These are phyloP conservation scores for Sphinx pinastri DNA, from an alignment of 2,888 invertebrate species.

Conservation along the genomic window DNA sequence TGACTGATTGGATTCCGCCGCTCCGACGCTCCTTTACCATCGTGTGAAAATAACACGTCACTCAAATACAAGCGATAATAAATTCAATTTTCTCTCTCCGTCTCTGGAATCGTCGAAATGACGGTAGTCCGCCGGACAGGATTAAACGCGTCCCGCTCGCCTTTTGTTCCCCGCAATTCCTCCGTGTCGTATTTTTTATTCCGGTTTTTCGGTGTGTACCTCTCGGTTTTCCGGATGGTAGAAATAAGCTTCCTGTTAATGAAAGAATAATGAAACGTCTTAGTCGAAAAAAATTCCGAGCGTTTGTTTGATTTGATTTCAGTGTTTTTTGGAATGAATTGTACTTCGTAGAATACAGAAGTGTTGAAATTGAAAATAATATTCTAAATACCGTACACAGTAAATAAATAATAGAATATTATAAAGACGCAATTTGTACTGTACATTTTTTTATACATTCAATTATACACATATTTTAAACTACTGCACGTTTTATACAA, in stretches of 20 bases:
- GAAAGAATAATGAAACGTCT: constrained; percentile 48
- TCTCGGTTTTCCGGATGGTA: constrained; percentile 39
- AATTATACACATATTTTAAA: too few relatives aligned
- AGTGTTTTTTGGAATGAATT: constrained; percentile 22
- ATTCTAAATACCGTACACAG: too few relatives aligned
- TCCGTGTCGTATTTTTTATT: constrained; percentile 55
- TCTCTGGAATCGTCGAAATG: constrained; percentile 65
- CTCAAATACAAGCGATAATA: constrained; percentile 82
- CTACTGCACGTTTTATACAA: too few relatives aligned
- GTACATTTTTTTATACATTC: too few relatives aligned
- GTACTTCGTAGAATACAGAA: too few relatives aligned
- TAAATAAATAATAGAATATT: too few relatives aligned
- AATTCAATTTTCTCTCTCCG: constrained; percentile 80
- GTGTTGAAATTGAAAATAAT: too few relatives aligned
- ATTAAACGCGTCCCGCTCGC: constrained; percentile 78
- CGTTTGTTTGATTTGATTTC: constrained; percentile 28
- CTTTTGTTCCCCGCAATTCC: constrained; percentile 77
- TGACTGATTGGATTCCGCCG: constrained; percentile 78
- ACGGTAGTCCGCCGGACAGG: constrained; percentile 65
- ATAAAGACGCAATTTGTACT: too few relatives aligned
- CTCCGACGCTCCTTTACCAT: constrained; percentile 60
- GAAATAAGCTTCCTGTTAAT: constrained; percentile 50
- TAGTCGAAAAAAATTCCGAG: constrained; percentile 39
- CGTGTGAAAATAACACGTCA: constrained; percentile 83
- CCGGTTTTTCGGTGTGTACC: constrained; percentile 49